Evolutionary conservation across 1,140 invertebrate species (phyloP), one percentile per base, ranked within the genome.

Genomic region (Carposina sasakii): DNA sequence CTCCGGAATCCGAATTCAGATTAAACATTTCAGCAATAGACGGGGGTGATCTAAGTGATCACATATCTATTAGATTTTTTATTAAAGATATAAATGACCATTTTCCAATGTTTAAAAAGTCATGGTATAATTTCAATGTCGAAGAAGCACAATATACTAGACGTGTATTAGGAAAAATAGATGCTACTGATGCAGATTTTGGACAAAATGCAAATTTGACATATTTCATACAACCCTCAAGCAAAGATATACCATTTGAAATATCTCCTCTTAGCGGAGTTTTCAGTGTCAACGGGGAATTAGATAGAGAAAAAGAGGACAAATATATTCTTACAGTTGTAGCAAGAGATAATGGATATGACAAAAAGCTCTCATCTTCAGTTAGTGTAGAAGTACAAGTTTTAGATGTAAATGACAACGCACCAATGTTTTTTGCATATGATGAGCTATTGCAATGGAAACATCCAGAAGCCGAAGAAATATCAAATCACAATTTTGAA

Each of bases 21-120:
- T 71, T 97, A 5, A 93, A 94, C 57, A 86, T 97, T 0, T 88
- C 90, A 0, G 94, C 93, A 0, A 87, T 85, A 3, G 95, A 97
- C 72, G 88, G 90, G 3, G 94, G 91, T 5, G 90, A 89, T 1
- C 73, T 96, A 0, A 88, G 86, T 39, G 91, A 94, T 42, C 85
- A 87, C 34, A 88, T 93, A 2, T 89, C 88, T 26, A 79, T 97
- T 0, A 88, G 91, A 42, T 81, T 90, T 30, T 87, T 81, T 13
- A 71, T 96, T 0, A 89, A 90, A 52, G 95, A 97, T 75, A 88
- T 96, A 0, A 97, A 97, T 67, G 92, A 97, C 67, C 94, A 96
- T 69, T 88, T 91, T 12, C 95, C 95, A 0, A 88, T 90, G 34
- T 97, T 97, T 57, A 90, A 90, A 52, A 91, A 93, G 61, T 87